Conservation (phyloP, 2,797 vertebrate genomes). For the Chloroceryle amazona region DNA sequence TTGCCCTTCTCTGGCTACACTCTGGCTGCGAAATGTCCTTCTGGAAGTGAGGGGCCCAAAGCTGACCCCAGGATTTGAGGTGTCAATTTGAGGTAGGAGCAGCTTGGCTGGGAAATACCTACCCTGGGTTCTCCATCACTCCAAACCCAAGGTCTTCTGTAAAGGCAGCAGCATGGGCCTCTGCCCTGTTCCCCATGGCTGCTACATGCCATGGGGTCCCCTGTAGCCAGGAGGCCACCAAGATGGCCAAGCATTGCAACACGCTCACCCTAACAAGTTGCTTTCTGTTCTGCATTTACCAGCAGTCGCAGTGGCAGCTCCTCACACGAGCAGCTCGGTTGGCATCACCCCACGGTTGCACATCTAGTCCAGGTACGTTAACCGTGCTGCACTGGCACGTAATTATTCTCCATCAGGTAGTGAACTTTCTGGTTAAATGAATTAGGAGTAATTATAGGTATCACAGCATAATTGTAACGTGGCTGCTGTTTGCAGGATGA, state of each 20-base stretch:
- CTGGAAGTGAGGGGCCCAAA: neutral
- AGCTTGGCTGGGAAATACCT: neutral
- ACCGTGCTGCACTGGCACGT: neutral
- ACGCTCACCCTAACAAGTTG: neutral
- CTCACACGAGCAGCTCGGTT: rapidly evolving
- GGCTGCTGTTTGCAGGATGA: constrained; percentile 13
- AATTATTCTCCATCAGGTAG: constrained; percentile 16
- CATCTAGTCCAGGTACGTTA: neutral
- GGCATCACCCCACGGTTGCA: neutral
- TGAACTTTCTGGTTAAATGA: constrained; percentile 22
- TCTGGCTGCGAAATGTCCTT: neutral
- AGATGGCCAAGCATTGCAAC: rapidly evolving
- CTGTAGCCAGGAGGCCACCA: neutral
- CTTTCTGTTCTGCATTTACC: neutral
- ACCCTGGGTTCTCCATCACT: rapidly evolving
- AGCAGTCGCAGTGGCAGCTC: neutral
- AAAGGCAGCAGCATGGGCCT: neutral
- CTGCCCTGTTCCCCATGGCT: neutral
- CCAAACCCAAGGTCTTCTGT: rapidly evolving
- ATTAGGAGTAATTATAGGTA: constrained; percentile 32
- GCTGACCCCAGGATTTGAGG: neutral
- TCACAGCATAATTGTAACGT: neutral
- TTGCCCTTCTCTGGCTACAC: neutral
- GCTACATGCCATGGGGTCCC: rapidly evolving
- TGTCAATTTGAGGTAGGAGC: too few species aligned